Conservation (phyloP, 2,888 invertebrate genomes). For the Diloba caeruleocephala region DNA sequence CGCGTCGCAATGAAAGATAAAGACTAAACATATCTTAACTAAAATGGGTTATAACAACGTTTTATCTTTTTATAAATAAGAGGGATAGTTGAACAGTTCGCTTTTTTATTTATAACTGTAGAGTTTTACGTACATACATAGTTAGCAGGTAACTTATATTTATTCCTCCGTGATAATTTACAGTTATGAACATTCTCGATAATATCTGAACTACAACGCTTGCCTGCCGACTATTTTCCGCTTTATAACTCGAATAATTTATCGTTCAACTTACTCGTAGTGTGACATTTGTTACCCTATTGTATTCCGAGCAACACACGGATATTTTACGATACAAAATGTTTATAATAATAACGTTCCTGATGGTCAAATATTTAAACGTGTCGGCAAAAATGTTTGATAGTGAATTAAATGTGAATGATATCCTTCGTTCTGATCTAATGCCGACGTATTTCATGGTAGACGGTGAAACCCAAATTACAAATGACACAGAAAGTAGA, state of each 20-base stretch:
- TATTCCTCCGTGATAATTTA: conserved; percentile 38
- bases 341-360: conserved; percentile 26
- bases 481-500: conserved; percentile 52
- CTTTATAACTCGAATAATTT: conserved; percentile 80
- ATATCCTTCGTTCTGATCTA: conserved; percentile 91
- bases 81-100: no score
- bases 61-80: no score
- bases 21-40: no score
- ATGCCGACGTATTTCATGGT: conserved; percentile 91
- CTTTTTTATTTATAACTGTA: no score
- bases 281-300: conserved; percentile 56
- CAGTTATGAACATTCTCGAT: conserved; percentile 67
- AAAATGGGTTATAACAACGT: no score
- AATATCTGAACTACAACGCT: conserved; percentile 60
- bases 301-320: conserved; percentile 32
- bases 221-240: conserved; percentile 75
- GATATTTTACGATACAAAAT: conserved; percentile 27
- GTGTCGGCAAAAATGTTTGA: conserved; percentile 63
- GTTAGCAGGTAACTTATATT: background rate
- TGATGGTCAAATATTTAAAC: conserved; percentile 20
- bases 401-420: conserved; percentile 88
- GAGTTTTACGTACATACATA: no score
- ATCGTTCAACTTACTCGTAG: conserved; percentile 47
- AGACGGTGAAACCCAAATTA: conserved; percentile 67
- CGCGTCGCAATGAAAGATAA: no score